Percentiles rank a stretch among this genome's conserved stretches.
Conservation (phyloP, 2,888 invertebrate species). For the Nephrotoma flavescens region DNA sequence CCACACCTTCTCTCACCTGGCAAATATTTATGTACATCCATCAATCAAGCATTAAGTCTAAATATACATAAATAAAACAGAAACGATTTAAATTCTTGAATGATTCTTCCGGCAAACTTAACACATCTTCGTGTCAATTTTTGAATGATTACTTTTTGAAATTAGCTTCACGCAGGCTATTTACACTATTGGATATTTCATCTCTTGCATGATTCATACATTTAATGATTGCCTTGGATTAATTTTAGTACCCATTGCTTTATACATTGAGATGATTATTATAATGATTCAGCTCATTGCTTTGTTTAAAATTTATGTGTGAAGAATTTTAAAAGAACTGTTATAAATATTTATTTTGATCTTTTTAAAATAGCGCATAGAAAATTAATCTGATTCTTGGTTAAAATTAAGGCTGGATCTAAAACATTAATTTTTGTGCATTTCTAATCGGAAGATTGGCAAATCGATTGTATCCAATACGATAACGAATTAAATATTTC, state of each 20-base stretch:
- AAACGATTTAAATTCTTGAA: not conserved
- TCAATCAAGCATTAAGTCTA: not conserved
- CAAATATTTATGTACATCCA: not conserved
- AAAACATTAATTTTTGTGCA: too few species aligned
- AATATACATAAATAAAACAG: not conserved
- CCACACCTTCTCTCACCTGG: not conserved
- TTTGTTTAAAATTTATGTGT: too few species aligned
- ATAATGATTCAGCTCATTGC: too few species aligned
- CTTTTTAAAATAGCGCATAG: too few species aligned
- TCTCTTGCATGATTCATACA: not conserved
- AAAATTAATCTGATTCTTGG: too few species aligned
- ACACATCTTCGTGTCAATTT: not conserved
- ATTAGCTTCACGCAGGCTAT: not conserved
- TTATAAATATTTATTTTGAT: too few species aligned
- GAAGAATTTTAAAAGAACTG: too few species aligned
- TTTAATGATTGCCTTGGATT: not conserved
- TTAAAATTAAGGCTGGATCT: too few species aligned
- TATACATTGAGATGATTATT: too few species aligned
- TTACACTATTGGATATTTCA: not conserved
- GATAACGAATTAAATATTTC: too few species aligned
- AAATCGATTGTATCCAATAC: too few species aligned
- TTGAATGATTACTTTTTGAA: not conserved
- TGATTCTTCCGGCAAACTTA: not conserved
- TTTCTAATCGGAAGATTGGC: too few species aligned
- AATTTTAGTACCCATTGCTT: not conserved